Evolutionary conservation across 2,113 vertebrate genomes (phyloP), one percentile per base, ranked within the genome.

Genomic region (Menidia beryllina): DNA sequence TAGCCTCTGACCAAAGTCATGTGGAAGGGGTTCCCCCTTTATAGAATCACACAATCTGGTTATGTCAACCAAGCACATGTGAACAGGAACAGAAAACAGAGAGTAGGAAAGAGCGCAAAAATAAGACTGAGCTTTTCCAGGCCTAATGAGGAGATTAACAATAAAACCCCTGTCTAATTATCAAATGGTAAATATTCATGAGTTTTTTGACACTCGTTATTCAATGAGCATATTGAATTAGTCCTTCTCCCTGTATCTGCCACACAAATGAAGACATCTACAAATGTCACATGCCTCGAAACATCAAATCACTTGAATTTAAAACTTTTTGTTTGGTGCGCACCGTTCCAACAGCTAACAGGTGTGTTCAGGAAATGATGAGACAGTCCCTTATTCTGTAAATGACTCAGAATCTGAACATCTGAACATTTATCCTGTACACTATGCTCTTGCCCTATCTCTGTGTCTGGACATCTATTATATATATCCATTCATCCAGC

Each of bases 61-160:
- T 53, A 62, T 82, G 83, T 74, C 85, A 90, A 70, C 85, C 83
- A 89, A 75, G 49, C 73, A 60, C 39, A 66, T 65, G 62, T 63
- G 67, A 76, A 51, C 7, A 38, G 69, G 27, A 59, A 50, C 47
- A 8, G n/a, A 58, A 65, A 64, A 58, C 45, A 5, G 43, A 50
- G 50, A 73, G 58, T 26, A 30, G 30, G 10, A 72, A 55, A 48
- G 48, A 64, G 45, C 57, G 69, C 21, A 23, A 72, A 47, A n/a
- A 79, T 41, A 65, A n/a, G 71, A 53, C 57, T 30, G 38, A 75
- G 75, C 47, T 63, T 51, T 73, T 64, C 53, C 38, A 72, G 56
- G 54, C 60, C 78, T 88, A 90, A 91, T 87, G 74, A 49, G 60
- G 51, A 68, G 82, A 86, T 89, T 89, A 91, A 89, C 90, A 87